Evolutionary conservation across 2,888 invertebrate genomes (phyloP).

Genomic region (Hofmannophila pseudospretella): DNA sequence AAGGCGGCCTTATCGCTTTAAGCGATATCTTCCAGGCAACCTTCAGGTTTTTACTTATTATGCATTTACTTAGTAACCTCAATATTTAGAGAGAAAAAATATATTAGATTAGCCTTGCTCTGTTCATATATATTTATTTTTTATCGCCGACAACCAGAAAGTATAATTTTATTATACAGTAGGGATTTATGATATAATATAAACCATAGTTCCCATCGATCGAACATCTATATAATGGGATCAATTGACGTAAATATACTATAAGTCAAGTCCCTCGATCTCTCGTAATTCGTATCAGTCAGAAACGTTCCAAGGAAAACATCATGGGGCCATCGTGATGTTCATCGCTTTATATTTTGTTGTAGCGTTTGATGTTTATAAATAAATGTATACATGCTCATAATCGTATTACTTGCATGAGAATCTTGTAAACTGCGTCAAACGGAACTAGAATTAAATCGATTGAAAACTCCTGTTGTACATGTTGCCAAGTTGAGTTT

Average conservation of each 20-base stretch:
- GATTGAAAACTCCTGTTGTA: no score
- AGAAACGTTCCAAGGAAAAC: constrained; percentile 33
- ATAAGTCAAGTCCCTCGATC: constrained; percentile 24
- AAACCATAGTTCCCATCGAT: constrained; percentile 12
- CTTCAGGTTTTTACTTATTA: no score
- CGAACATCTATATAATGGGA: constrained; percentile 25
- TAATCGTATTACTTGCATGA: constrained; percentile 1
- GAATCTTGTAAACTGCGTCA: constrained; percentile 16
- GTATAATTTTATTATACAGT: no score
- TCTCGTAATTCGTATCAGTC: no score
- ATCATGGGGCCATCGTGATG: constrained; percentile 16
- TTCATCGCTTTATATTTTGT: constrained; percentile 19
- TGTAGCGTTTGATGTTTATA: constrained; percentile 19
- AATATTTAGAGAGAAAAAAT: neutral
- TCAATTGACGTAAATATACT: constrained; percentile 28
- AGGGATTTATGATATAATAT: no score
- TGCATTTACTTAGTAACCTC: neutral
- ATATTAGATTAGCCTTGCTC: neutral
- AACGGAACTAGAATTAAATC: constrained; percentile 17
- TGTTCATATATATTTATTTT: neutral
- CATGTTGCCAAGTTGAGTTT: no score
- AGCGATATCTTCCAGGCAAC: no score
- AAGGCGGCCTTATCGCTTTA: no score
- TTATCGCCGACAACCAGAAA: no score
- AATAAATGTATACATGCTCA: constrained; percentile 20